Conservation (phyloP, 2,113 vertebrate species). For the Calidris pugnax region DNA sequence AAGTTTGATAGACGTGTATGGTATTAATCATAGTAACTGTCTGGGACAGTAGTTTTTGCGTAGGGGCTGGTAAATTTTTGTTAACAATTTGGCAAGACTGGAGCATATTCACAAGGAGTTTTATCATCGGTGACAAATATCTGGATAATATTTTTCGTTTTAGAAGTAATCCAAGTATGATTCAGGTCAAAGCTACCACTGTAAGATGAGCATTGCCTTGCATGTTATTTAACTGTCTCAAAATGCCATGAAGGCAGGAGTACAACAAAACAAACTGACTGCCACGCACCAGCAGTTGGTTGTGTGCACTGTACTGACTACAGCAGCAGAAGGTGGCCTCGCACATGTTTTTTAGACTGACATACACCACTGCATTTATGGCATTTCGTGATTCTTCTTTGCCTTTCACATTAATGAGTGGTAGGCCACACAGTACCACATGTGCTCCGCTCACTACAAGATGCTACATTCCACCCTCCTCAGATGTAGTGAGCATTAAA, state of each 20-base stretch:
- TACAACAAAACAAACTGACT: not conserved
- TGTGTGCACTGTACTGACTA: not conserved
- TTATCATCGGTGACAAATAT: conserved; percentile 3
- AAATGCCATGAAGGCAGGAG: not conserved
- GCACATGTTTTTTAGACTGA: not conserved
- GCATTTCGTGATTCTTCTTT: not conserved
- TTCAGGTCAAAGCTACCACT: not conserved
- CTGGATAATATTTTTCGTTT: conserved; percentile 7
- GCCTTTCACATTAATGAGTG: conserved; percentile 12
- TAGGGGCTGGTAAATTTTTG: not conserved
- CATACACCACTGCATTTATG: not conserved
- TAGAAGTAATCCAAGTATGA: not conserved
- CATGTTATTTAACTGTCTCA: not conserved
- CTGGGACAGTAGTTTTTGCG: not conserved
- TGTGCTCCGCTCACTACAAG: conserved; percentile 23
- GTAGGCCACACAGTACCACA: conserved; percentile 19
- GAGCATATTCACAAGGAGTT: not conserved
- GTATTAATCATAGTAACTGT: not conserved
- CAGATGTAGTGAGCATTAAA: not conserved
- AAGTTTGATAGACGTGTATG: not conserved
- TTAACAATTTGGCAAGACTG: not conserved
- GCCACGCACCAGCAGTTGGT: not conserved
- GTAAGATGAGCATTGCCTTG: not conserved
- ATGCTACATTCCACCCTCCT: not conserved
- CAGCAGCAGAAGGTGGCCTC: not conserved